phyloP scores from a whole-genome alignment of 2,888 invertebrate species.

The Uloborus plumipes region DNA sequence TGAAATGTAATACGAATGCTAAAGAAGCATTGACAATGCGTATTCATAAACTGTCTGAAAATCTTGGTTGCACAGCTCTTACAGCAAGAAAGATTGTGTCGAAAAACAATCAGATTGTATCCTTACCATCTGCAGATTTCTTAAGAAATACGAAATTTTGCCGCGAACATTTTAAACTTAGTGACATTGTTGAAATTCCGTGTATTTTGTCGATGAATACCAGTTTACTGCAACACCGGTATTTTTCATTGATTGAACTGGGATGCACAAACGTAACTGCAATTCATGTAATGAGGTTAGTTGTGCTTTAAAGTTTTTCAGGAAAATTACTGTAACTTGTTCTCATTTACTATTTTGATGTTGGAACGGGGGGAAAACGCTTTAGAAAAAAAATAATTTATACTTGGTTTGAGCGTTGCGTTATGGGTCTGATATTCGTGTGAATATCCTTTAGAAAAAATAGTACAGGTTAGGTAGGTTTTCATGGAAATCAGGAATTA shows the following conservation, averaged over 20 bases:
- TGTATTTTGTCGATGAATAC: conserved; percentile 17
- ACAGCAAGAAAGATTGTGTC: conserved; percentile 29
- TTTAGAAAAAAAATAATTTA: no score
- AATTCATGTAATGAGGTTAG: conserved; percentile 28
- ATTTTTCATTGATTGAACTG: conserved; percentile 37
- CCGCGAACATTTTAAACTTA: conserved; percentile 26
- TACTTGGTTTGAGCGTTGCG: no score
- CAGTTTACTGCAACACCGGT: conserved; percentile 39
- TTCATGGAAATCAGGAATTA: no score
- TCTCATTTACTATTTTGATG: no score
- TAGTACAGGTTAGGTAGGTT: no score
- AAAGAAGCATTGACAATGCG: conserved; percentile 14
- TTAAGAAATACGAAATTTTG: conserved; percentile 26
- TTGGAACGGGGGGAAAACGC: no score
- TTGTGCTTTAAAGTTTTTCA: not conserved
- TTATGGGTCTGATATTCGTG: no score
- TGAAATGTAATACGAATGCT: not conserved
- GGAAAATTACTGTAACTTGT: no score
- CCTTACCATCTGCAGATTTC: conserved; percentile 10
- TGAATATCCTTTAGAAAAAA: no score
- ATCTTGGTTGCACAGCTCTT: conserved; percentile 21
- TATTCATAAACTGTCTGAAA: conserved; percentile 16
- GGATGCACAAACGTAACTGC: conserved; percentile 24
- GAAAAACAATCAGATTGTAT: conserved; percentile 10
- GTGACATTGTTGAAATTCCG: conserved; percentile 46